Conservation (phyloP, 2,888 invertebrate genomes). For the Scaptomyza parva region DNA sequence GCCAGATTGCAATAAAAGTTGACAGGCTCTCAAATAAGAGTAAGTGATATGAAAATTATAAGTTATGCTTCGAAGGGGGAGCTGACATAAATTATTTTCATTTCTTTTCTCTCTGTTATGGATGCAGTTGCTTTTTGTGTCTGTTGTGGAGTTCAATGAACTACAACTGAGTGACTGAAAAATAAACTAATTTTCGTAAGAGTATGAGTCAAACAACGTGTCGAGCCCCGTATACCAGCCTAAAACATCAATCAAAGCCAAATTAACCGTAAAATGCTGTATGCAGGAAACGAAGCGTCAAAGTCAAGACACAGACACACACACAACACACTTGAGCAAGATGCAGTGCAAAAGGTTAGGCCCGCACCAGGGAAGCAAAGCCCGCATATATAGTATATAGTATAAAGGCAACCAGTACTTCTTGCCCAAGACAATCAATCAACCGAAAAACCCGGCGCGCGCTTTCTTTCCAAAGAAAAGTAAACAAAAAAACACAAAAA, state of each 20-base stretch:
- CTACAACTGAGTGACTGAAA: conserved; percentile 29
- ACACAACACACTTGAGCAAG: conserved; percentile 24
- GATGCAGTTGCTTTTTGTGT: conserved; percentile 18
- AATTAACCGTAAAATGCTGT: conserved; percentile 75
- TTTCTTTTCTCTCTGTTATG: conserved; percentile 12
- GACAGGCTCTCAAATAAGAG: conserved; percentile 35
- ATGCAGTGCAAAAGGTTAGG: conserved; percentile 67
- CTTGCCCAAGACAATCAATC: conserved; percentile 65
- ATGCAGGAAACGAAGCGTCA: conserved; percentile 67
- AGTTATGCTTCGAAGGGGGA: conserved; percentile 19
- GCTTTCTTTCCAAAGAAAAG: conserved; percentile 76
- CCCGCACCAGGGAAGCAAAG: conserved; percentile 63
- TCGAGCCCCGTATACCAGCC: conserved; percentile 30
- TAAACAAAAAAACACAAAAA: conserved; percentile 34
- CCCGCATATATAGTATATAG: conserved; percentile 57
- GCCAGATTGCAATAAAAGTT: conserved; percentile 55
- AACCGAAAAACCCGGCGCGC: conserved; percentile 40
- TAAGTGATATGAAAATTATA: conserved; percentile 59
- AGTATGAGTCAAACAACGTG: conserved; percentile 27
- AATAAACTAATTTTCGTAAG: conserved; percentile 50
- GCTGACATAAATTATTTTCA: conserved; percentile 14
- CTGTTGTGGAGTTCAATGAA: conserved; percentile 45
- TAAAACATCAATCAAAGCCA: conserved; percentile 77
- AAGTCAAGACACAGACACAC: conserved; percentile 47
- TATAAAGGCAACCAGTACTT: conserved; percentile 27